A percentile compares a stretch with the other conserved stretches of the same genome.
These are phyloP conservation scores for Pantala flavescens DNA, from an alignment of 1,140 invertebrate species.

Conservation along the genomic window DNA sequence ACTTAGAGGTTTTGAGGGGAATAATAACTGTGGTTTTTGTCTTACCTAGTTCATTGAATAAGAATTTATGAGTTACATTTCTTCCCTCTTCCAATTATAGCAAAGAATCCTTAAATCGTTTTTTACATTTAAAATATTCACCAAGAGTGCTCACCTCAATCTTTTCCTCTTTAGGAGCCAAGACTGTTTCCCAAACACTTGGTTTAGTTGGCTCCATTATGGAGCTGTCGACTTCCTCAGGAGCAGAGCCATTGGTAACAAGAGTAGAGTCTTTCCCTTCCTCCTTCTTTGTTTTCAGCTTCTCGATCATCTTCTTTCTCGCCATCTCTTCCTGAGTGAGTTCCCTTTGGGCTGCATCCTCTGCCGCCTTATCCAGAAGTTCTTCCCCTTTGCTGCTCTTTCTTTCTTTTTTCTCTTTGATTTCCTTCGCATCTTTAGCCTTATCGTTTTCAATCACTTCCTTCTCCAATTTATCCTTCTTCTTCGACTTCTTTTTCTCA, in stretches of 20 bases:
- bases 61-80: too few relatives aligned
- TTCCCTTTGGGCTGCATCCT: conserved; percentile 16
- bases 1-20: too few relatives aligned
- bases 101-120: too few relatives aligned
- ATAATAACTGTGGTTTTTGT: too few relatives aligned
- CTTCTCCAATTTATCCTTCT: conserved; percentile 23
- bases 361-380: conserved; percentile 16
- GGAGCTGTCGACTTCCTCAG: too few relatives aligned
- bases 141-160: conserved; percentile 13
- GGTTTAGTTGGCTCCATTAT: neutral
- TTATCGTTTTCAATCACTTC: conserved; percentile 27
- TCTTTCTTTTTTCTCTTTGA: conserved; percentile 21
- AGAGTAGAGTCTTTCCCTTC: neutral
- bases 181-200: conserved; percentile 19
- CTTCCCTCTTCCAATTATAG: too few relatives aligned
- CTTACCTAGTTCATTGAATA: too few relatives aligned
- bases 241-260: too few relatives aligned
- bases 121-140: too few relatives aligned
- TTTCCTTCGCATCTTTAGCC: conserved; percentile 24
- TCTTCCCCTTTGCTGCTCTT: conserved; percentile 29
- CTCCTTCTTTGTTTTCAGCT: conserved; percentile 19
- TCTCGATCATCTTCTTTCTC: conserved; percentile 19
- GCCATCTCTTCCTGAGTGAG: conserved; percentile 21
- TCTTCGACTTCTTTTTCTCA: conserved; percentile 22
- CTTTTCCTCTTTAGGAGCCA: conserved; percentile 12